Evolutionary conservation across 2,113 vertebrate genomes (phyloP).

Genomic region (Petrocephalus zakoni): DNA sequence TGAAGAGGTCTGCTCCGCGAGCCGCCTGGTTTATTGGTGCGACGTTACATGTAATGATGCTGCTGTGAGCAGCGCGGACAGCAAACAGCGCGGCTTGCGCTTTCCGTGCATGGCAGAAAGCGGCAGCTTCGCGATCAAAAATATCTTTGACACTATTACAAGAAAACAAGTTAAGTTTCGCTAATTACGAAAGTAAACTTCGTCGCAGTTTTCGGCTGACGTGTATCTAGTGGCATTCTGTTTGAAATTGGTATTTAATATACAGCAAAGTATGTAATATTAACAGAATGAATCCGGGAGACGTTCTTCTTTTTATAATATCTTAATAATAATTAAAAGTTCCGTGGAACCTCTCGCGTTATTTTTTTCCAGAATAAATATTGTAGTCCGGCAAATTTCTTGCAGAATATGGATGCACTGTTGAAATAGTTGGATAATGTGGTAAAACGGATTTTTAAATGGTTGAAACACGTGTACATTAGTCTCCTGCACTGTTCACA

Average conservation of each 20-base stretch:
- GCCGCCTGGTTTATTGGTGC: conserved; percentile 54
- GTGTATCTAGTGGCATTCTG: neutral
- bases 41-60: conserved; percentile 35
- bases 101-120: neutral
- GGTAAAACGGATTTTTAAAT: neutral
- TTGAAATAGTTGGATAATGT: neutral
- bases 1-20: conserved; percentile 49
- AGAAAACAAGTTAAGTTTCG: neutral
- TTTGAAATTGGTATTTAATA: neutral
- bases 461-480: neutral
- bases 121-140: neutral
- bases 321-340: neutral
- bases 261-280: neutral
- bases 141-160: neutral
- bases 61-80: neutral
- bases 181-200: neutral
- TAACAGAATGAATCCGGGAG: neutral
- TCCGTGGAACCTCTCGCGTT: neutral
- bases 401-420: neutral
- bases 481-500: neutral
- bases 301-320: neutral
- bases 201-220: neutral
- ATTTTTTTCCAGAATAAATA: neutral
- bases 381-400: neutral
- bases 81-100: neutral